Evolutionary conservation across 2,113 vertebrate genomes (phyloP).

Genomic region (Ploceus nigricollis): DNA sequence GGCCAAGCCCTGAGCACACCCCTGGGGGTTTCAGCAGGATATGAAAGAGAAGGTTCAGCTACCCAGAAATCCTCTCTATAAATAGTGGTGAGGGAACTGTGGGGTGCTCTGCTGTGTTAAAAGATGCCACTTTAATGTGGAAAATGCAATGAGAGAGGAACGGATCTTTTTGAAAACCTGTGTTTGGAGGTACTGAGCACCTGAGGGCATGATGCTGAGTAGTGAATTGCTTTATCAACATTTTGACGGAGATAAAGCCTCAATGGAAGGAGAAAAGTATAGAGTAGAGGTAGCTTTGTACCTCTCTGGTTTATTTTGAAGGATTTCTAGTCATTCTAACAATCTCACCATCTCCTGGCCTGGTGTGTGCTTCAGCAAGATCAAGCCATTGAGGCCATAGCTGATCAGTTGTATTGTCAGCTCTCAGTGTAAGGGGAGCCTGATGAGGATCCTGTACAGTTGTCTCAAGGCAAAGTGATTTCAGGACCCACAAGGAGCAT

Average conservation of each 20-base stretch:
- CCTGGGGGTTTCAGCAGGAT: not conserved
- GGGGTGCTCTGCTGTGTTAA: not conserved
- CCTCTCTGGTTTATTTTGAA: not conserved
- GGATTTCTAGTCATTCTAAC: not conserved
- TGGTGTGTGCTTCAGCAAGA: not conserved
- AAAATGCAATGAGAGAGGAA: not conserved
- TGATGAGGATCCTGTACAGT: not conserved
- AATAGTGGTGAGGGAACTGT: not conserved
- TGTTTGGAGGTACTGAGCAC: not conserved
- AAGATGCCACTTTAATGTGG: not conserved
- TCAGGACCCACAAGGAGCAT: not conserved
- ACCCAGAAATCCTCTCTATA: not conserved
- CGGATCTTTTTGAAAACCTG: not conserved
- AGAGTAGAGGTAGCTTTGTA: not conserved
- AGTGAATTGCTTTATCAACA: not conserved
- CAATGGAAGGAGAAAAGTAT: not conserved
- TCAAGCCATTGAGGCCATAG: too few relatives aligned
- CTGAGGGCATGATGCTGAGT: not conserved
- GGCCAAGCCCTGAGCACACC: rapidly evolving
- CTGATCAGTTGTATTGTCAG: not conserved
- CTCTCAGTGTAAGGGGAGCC: not conserved
- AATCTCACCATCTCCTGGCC: not conserved
- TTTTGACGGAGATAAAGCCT: not conserved
- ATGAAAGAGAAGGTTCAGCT: not conserved
- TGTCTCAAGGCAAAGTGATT: not conserved